A percentile compares a stretch with the other conserved stretches of the same genome.
Conservation (phyloP, 2,888 invertebrate genomes). For the Abrostola triplasia region DNA sequence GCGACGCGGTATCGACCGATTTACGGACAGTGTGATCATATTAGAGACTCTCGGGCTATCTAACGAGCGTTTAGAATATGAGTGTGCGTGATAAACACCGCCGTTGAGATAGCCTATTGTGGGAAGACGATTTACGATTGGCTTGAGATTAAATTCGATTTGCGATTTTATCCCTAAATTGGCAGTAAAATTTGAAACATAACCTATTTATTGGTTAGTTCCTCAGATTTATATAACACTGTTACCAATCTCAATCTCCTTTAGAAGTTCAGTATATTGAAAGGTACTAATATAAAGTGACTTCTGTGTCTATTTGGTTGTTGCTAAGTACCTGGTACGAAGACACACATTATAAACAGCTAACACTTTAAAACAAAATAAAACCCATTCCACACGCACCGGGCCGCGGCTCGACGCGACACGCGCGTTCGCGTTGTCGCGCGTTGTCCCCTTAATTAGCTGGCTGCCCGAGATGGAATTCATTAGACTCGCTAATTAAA, state of each 20-base stretch:
- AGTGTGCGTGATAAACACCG: conserved; percentile 52
- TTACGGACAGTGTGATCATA: conserved; percentile 62
- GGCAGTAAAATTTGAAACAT: conserved; percentile 41
- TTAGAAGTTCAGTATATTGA: conserved; percentile 11
- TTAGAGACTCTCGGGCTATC: conserved; percentile 60
- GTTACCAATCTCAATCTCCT: conserved; percentile 27
- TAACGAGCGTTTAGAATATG: conserved; percentile 57
- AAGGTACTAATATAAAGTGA: conserved; percentile 1
- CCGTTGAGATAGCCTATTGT: conserved; percentile 47
- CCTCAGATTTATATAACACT: no score
- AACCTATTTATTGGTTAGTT: conserved; percentile 27
- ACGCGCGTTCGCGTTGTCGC: conserved; percentile 58
- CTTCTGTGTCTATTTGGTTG: background rate
- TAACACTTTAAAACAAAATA: conserved; percentile 49
- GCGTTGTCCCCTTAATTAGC: conserved; percentile 72
- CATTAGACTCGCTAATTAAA: conserved; percentile 82
- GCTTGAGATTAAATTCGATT: conserved; percentile 46
- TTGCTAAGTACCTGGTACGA: conserved; percentile 18
- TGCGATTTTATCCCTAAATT: conserved; percentile 42
- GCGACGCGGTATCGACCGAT: conserved; percentile 65
- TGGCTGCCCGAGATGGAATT: conserved; percentile 77
- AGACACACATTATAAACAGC: conserved; percentile 29
- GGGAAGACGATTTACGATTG: conserved; percentile 46
- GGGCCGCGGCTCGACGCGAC: conserved; percentile 41
- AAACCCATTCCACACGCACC: conserved; percentile 53